These are phyloP conservation scores for Brachionus paranguensis DNA, from an alignment of 1,140 invertebrate genomes.

Conservation along the genomic window DNA sequence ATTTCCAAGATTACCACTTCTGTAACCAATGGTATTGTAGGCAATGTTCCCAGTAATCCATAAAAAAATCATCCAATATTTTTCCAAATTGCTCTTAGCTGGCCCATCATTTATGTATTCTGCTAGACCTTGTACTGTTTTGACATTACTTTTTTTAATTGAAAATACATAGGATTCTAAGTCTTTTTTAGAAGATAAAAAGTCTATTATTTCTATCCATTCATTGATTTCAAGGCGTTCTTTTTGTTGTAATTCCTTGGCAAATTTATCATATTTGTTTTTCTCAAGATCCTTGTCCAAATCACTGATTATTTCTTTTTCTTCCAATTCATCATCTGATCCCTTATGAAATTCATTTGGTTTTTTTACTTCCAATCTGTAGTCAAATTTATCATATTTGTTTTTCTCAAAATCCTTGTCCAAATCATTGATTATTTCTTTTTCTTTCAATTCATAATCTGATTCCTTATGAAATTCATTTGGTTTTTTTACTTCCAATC, in stretches of 20 bases:
- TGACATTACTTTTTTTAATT: not conserved
- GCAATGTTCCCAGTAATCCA: constrained; percentile 12
- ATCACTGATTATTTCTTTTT: not conserved
- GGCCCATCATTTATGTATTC: not conserved
- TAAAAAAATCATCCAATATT: not conserved
- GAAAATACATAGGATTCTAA: not conserved
- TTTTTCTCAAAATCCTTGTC: too few species aligned
- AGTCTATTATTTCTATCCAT: not conserved
- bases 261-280: not conserved
- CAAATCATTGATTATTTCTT: too few species aligned
- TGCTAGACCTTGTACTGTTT: not conserved
- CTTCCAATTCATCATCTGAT: not conserved
- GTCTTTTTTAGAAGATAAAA: not conserved
- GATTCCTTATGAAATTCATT: not conserved
- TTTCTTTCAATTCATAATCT: too few species aligned
- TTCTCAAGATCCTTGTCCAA: not conserved
- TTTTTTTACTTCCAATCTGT: too few species aligned
- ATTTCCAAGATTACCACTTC: not conserved
- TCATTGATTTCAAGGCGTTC: not conserved
- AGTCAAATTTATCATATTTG: too few species aligned
- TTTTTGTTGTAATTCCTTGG: not conserved
- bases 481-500: not conserved
- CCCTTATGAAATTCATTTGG: not conserved
- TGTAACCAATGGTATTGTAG: not conserved
- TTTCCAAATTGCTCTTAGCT: not conserved